These are phyloP conservation scores for Myotis myotis DNA, from an alignment of 2,797 vertebrate genomes.

Conservation along the genomic window DNA sequence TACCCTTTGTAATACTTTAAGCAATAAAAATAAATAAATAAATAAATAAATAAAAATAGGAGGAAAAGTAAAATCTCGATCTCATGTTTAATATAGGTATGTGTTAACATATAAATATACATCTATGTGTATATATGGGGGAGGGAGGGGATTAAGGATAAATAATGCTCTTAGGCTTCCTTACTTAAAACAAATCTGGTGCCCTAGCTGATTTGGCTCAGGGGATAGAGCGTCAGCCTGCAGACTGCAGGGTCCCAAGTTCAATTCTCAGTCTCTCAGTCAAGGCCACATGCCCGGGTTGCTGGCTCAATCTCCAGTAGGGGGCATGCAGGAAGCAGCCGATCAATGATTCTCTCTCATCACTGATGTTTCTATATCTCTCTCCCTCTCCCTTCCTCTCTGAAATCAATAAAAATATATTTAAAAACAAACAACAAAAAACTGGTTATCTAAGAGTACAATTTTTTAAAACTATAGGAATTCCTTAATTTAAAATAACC, in stretches of 20 bases:
- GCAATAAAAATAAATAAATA: too few species aligned
- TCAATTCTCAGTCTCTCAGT: not conserved
- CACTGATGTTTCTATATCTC: not conserved
- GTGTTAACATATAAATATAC: not conserved
- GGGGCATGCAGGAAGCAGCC: not conserved
- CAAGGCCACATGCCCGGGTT: not conserved
- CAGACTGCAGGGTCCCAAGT: too few species aligned
- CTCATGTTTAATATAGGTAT: not conserved
- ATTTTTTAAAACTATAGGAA: not conserved
- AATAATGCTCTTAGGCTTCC: not conserved
- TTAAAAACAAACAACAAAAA: not conserved
- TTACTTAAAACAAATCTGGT: not conserved
- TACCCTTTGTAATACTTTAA: too few species aligned
- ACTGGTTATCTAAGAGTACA: not conserved
- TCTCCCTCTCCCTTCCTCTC: not conserved
- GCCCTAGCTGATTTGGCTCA: not conserved
- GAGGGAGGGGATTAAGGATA: rapidly evolving
- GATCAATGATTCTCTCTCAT: not conserved
- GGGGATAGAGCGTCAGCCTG: too few species aligned
- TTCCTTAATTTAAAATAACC: slow-evolving; percentile 34
- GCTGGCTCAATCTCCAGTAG: not conserved
- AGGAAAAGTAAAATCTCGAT: not conserved
- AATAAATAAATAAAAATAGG: too few species aligned
- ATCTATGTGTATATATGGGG: not conserved
- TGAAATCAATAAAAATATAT: not conserved